Conservation (phyloP, 1,140 invertebrate species). For the Atta colombica region DNA sequence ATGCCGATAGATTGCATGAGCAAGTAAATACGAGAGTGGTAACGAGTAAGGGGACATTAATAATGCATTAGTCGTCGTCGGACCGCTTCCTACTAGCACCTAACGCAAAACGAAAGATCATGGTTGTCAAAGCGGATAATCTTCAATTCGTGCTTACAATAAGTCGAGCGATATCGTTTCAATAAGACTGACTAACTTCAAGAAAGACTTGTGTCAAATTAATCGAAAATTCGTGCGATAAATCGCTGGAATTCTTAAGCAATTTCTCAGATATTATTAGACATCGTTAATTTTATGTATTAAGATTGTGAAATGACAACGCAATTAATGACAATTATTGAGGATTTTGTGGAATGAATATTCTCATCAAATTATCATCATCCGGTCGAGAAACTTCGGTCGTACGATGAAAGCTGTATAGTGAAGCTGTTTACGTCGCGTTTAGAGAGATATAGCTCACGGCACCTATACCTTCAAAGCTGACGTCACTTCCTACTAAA, state of each 20-base stretch:
- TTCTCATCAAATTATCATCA: background rate
- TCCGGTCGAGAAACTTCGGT: background rate
- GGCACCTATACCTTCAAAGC: constrained; percentile 28
- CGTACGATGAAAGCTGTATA: constrained; percentile 14
- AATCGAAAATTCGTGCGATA: background rate
- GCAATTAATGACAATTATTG: constrained; percentile 18
- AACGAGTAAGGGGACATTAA: constrained; percentile 79
- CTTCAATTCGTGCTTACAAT: constrained; percentile 5
- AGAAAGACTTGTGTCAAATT: background rate
- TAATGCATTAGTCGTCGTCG: constrained; percentile 80
- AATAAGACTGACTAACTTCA: background rate
- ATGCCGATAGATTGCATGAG: constrained; percentile 74
- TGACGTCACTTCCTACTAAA: constrained; percentile 85
- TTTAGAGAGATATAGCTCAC: constrained; percentile 14
- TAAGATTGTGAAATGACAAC: background rate
- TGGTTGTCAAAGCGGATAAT: constrained; percentile 63
- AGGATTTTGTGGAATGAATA: background rate
- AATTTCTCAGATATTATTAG: background rate
- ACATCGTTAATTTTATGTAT: background rate
- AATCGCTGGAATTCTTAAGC: background rate
- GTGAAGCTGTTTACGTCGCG: constrained; percentile 43
- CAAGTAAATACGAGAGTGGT: constrained; percentile 78
- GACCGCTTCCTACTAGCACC: constrained; percentile 78
- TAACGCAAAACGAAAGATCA: constrained; percentile 71
- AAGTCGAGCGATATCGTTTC: constrained; percentile 3